Percentiles rank a stretch among this genome's conserved stretches.
phyloP scores from a whole-genome alignment of 2,113 vertebrate species.

The Scalopus aquaticus region DNA sequence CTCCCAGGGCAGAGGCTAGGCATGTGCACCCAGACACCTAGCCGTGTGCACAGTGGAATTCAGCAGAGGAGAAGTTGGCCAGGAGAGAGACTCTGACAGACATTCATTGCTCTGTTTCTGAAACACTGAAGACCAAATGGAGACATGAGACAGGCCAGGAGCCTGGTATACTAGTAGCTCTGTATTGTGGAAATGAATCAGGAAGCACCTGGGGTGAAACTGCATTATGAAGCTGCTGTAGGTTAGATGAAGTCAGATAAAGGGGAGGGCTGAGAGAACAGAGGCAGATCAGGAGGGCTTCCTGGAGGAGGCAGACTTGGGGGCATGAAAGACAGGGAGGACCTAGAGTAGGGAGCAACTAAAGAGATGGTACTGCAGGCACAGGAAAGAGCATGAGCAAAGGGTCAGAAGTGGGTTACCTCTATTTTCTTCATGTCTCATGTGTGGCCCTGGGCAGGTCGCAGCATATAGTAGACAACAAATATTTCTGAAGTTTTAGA shows the following conservation, averaged over 20 bases:
- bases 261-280: neutral
- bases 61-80: neutral
- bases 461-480: neutral
- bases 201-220: neutral
- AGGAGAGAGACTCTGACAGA: neutral
- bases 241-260: neutral
- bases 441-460: neutral
- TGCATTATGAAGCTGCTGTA: neutral
- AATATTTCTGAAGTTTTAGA: neutral
- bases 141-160: neutral
- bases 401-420: neutral
- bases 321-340: neutral
- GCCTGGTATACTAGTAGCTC: neutral
- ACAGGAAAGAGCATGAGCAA: neutral
- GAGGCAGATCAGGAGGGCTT: neutral
- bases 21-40: fast-evolving
- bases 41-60: neutral
- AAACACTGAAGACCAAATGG: neutral
- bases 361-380: neutral
- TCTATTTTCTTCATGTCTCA: neutral
- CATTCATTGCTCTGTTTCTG: neutral
- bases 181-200: neutral
- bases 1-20: neutral
- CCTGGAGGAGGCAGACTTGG: neutral
- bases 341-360: neutral